Percentiles rank a stretch among this genome's conserved stretches.
phyloP scores from a whole-genome alignment of 2,888 invertebrate species.

The Alentia gelatinosa region DNA sequence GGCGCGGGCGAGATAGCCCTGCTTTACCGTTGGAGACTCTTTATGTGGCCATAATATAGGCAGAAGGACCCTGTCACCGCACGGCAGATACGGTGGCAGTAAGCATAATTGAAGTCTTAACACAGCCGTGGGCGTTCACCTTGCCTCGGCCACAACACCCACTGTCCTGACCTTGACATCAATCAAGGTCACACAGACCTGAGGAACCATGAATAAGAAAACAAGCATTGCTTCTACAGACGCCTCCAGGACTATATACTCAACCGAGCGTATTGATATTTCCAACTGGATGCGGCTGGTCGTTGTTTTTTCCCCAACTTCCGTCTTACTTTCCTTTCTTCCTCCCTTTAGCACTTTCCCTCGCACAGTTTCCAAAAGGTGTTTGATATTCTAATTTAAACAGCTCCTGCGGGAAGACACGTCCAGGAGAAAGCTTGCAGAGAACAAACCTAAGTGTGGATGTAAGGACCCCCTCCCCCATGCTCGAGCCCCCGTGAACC shows the following conservation, averaged over 20 bases:
- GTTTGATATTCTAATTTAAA: slow-evolving; percentile 25
- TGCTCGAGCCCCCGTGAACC: not conserved
- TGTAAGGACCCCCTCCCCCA: not conserved
- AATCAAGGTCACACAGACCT: slow-evolving; percentile 16
- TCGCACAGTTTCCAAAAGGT: too few relatives aligned
- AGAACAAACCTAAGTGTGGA: not conserved
- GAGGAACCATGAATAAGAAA: slow-evolving; percentile 13
- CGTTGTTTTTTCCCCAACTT: not conserved
- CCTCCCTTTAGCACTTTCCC: too few relatives aligned
- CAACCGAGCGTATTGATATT: not conserved
- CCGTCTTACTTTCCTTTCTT: not conserved
- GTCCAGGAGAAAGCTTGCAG: not conserved
- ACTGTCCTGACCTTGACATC: slow-evolving; percentile 5
- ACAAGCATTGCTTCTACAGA: not conserved
- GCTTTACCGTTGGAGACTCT: not conserved
- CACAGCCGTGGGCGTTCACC: not conserved
- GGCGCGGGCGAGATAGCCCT: not conserved
- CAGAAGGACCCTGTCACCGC: not conserved
- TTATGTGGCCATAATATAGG: not conserved
- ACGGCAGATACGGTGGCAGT: slow-evolving; percentile 18
- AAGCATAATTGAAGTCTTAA: slow-evolving; percentile 8
- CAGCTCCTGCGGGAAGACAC: not conserved
- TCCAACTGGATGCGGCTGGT: not conserved
- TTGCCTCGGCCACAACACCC: not conserved
- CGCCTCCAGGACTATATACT: not conserved